Evolutionary conservation across 1,140 invertebrate species (phyloP).

Genomic region (Tetragnatha versicolor): DNA sequence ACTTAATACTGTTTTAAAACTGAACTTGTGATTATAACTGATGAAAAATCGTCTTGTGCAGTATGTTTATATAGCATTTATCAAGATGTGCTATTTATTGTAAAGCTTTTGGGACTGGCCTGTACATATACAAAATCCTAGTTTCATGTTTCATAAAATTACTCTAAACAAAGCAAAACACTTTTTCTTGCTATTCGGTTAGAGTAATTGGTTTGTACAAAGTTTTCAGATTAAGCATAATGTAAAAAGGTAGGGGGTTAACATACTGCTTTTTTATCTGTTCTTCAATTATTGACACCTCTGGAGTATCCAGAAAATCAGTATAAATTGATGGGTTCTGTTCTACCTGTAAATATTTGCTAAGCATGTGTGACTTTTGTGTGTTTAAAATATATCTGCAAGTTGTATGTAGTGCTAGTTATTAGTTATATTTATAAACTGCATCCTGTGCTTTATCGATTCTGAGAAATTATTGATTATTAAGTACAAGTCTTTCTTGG

Average conservation of each 20-base stretch:
- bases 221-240: slow-evolving; percentile 2
- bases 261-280: too few relatives aligned
- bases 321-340: too few relatives aligned
- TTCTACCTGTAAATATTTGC: too few relatives aligned
- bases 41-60: slow-evolving; percentile 4
- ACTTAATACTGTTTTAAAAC: slow-evolving; percentile 33
- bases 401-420: too few relatives aligned
- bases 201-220: slow-evolving; percentile 30
- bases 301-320: too few relatives aligned
- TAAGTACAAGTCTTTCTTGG: too few relatives aligned
- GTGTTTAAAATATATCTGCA: too few relatives aligned
- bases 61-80: slow-evolving; percentile 36
- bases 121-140: slow-evolving; percentile 24
- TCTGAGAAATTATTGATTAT: too few relatives aligned
- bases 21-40: background rate
- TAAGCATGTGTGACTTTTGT: too few relatives aligned
- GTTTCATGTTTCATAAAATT: background rate
- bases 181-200: slow-evolving; percentile 18
- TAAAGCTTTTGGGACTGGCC: slow-evolving; percentile 20
- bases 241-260: slow-evolving; percentile 9
- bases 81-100: slow-evolving; percentile 27
- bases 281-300: too few relatives aligned
- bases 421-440: too few relatives aligned
- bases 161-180: slow-evolving; percentile 23
- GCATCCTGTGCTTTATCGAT: too few relatives aligned